Evolutionary conservation across 1,140 invertebrate genomes (phyloP).

Genomic region (Papilio polyxenes): DNA sequence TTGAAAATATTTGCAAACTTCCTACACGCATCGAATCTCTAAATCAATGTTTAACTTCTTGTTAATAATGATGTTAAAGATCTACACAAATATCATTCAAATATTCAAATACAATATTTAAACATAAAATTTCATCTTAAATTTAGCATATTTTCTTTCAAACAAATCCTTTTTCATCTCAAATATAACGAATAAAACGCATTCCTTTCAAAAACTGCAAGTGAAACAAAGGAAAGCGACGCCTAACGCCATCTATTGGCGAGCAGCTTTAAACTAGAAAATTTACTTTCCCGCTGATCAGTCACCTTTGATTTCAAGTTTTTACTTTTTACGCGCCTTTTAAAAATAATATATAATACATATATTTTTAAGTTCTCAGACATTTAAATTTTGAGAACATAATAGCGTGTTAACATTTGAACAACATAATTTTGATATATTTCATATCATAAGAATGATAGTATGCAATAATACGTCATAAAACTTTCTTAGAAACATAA

Average conservation of each 20-base stretch:
- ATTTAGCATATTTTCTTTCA: not conserved
- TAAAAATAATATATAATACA: not conserved
- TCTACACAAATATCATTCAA: not conserved
- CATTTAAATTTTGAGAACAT: not conserved
- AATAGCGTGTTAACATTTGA: not conserved
- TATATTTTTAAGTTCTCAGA: not conserved
- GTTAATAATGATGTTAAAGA: not conserved
- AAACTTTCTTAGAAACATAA: slow-evolving; percentile 23
- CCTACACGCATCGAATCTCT: no score
- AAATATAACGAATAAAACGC: not conserved
- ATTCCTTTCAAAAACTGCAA: slow-evolving; percentile 51
- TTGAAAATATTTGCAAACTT: no score
- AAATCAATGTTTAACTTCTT: no score
- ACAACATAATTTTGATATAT: not conserved
- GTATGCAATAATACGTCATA: slow-evolving; percentile 2
- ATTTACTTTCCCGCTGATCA: not conserved
- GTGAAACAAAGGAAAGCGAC: slow-evolving; percentile 59
- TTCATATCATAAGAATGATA: not conserved
- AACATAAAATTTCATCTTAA: not conserved
- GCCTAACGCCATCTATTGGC: slow-evolving; percentile 65
- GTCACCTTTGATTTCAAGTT: not conserved
- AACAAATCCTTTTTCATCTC: not conserved
- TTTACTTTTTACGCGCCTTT: not conserved
- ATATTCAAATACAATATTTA: not conserved
- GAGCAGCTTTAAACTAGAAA: slow-evolving; percentile 51